A percentile compares a stretch with the other conserved stretches of the same genome.
Evolutionary conservation across 1,140 invertebrate species (phyloP).

Genomic region (Paracyclopina nana): DNA sequence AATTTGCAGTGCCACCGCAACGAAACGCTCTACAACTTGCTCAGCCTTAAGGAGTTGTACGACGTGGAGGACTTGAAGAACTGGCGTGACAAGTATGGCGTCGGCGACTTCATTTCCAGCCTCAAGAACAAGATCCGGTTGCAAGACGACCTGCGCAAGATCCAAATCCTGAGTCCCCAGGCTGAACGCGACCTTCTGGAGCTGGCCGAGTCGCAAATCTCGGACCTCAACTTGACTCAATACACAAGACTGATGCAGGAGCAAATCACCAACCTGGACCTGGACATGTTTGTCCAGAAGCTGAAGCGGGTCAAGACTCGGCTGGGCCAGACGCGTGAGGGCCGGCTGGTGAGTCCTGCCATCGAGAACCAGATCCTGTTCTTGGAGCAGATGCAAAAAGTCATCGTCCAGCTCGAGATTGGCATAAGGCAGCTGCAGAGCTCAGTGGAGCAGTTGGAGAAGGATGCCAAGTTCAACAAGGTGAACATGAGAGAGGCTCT

Average conservation of each 20-base stretch:
- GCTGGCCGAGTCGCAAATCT: constrained; percentile 14
- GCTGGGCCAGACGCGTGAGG: neutral
- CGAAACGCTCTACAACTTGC: constrained; percentile 7
- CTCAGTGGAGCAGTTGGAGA: constrained; percentile 3
- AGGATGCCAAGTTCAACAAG: neutral
- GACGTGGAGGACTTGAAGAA: constrained; percentile 1
- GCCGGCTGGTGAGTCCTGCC: neutral
- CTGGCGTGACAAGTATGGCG: constrained; percentile 10
- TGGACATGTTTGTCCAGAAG: neutral
- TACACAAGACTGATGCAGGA: constrained; percentile 10
- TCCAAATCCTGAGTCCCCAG: constrained; percentile 5
- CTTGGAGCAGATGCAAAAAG: constrained; percentile 11
- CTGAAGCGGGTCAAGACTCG: too few species aligned
- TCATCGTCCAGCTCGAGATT: constrained; percentile 2
- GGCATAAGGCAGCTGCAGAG: constrained; percentile 1
- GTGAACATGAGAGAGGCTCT: constrained; percentile 3
- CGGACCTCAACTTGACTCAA: constrained; percentile 10
- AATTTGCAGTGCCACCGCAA: constrained; percentile 9
- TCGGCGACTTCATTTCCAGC: constrained; percentile 5
- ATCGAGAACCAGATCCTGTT: constrained; percentile 10
- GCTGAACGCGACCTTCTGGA: neutral
- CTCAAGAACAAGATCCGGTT: constrained; percentile 12
- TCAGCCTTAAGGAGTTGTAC: constrained; percentile 6
- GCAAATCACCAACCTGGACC: constrained; percentile 3
- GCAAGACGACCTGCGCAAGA: constrained; percentile 3